Evolutionary conservation across 2,797 vertebrate genomes (phyloP), one percentile per base, ranked within the genome.

Genomic region (Crax fasciolata): DNA sequence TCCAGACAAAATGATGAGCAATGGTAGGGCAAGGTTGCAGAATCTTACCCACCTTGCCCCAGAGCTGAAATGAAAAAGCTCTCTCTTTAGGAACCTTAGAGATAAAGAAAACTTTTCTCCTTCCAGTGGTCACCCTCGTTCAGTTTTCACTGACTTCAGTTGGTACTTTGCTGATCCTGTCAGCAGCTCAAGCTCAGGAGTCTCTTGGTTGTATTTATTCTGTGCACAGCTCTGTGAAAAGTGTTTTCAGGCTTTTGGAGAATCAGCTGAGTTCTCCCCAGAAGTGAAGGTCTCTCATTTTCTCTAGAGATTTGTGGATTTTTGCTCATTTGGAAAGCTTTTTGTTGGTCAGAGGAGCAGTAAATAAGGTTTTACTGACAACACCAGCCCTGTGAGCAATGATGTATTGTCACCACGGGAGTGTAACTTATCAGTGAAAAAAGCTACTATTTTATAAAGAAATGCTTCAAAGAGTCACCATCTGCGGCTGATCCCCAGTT

Each of bases 351-450:
- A 84, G 48, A 86, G 67, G 18, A 84, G 76, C 89, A 89, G 89
- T 94, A 89, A 97, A 93, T 96, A 95, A 91, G 48, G 63, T 66
- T 92, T 93, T 66, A 67, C 70, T 74, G 91, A 83, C 87, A 93
- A 11, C 71, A 55, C 46, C 51, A 63, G 62, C n/a, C 55, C 32
- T 35, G 67, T 48, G 66, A 86, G 86, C 84, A 52, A 2, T 89
- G 79, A 92, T 92, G 62, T 52, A 87, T 84, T 73, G 77, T 86
- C 89, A 78, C 58, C 76, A 86, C 23, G 28, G 35, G 32, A 90
- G 58, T 1, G 1, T 83, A 86, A 89, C 70, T 81, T 51, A 61
- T 59, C 86, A 25, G 5, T 48, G 63, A 72, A 92, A 95, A 84
- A 79, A 94, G 41, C 70, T 86, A 15, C 65, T 84, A 4, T 76